Base-by-base conservation (phyloP, 2,797 vertebrate genomes). In the Periophthalmus magnuspinnatus region DNA sequence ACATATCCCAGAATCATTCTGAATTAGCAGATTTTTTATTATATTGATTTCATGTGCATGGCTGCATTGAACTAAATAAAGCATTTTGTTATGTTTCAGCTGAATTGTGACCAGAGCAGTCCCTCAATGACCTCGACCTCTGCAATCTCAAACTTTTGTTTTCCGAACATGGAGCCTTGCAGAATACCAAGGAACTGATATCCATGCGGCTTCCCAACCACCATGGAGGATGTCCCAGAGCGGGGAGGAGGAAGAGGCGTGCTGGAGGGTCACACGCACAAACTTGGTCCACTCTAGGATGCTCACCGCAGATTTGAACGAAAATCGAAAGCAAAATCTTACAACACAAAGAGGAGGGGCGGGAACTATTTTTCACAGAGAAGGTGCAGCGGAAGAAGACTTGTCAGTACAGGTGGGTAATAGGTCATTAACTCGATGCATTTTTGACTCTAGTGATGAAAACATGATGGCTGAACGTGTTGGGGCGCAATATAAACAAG, bases 231-330 rank as follows among this genome's bases (percentile, higher is more conserved):
- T 58, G 71, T 83, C 62, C 60, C 17, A 3, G 65, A 38, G 41
- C 74, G 56, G 61, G 58, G 69, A 1, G 61, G 74, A 71, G 71
- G 62, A 85, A 72, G 1, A 66, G 80, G 75, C 59, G 71, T 65
- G 72, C 56, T 65, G 28, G 74, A 52, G 0, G 24, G 60, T 59
- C 62, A 32, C 1, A 24, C n/a, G 80, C 80, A 71, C 34, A 68
- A 68, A 68, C 77, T 50, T 65, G 77, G 64, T 72, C 70, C 65
- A 34, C 77, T 81, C 61, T 91, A 93, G 91, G 82, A 93, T 94
- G 92, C 88, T 93, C 86, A 90, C 74, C 77, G 89, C 88, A 65
- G 82, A 88, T 75, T 65, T 45, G 13, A 16, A 1, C 7, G 62
- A 28, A 14, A 17, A 22, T 28, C 68, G 19, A 33, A 77, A 72